Evolutionary conservation across 2,888 invertebrate genomes (phyloP), one percentile per base, ranked within the genome.

Genomic region (Caenorhabditis angaria): DNA sequence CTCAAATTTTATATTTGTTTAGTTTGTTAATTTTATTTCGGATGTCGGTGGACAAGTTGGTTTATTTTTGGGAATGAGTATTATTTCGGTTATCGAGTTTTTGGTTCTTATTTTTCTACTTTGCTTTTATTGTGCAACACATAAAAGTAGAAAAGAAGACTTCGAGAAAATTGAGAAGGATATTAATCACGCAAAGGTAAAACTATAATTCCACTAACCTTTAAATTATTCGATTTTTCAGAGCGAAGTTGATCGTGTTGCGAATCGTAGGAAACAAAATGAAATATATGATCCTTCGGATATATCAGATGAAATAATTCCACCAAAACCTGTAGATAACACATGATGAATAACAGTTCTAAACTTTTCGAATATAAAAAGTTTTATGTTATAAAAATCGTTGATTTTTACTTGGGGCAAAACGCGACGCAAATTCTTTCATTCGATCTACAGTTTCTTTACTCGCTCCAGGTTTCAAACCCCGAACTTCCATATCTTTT

Each of bases 11-110:
- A 12, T 14, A 27, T 14, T 14, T 41, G 67, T 79, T 54, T 82
- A 88, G 88, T 81, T 87, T 6, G 83, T 87, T 76, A 88, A 86
- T 65, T 82, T 88, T 70, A 86, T 88, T 29, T 88, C 88, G 28
- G 88, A 88, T 70, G 83, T 88, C 28, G 88, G 88, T 4, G 88
- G 88, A 18, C 88, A 88, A 70, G 82, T 88, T 20, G 88, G 88
- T 1, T 78, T 88, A 29, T 88, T 88, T 87, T 77, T 88, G 10
- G 88, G 81, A 58, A 78, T 79, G 79, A 76, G 76, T 50, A 79
- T 81, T 56, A 81, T 81, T 22, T 77, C 79, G 10, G 65, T 74
- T 14, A 70, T 80, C 27, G 82, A 82, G 54, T 60, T 73, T 32
- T 32, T 72, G 20, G 78, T 79, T 0, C 63, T 82, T 0, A 24